Base-by-base conservation (phyloP, 1,140 invertebrate genomes). In the Eriosoma lanigerum region DNA sequence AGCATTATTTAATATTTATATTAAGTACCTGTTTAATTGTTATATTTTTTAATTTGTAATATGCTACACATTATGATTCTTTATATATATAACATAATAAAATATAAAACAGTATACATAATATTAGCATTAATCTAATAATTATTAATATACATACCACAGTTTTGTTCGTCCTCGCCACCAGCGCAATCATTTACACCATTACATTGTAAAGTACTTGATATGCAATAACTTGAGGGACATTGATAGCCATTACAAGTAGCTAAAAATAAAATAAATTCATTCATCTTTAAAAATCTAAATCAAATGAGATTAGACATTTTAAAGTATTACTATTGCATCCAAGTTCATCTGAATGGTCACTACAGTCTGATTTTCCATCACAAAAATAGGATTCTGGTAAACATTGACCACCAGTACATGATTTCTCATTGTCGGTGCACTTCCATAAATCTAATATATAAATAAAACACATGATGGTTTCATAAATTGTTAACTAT, bases 161-260 rank as follows among this genome's bases (percentile, higher is more conserved):
- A 90, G 26, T 88, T 82, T 68, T 87, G 86, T 85, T 93, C 92
- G 84, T 93, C 92, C 82, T 91, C 90, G n/a, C 87, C 89, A 82
- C 89, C 87, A 0, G 84, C 82, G 83, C 92, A 92, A 82, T 92
- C 91, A 29, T 86, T 81, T 48, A 88, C 85, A 4, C 89, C 89
- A 84, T 93, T 90, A 85, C 91, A 93, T 10, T 85, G 85, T 87
- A 88, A 89, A 3, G 87, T 88, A 10, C 87, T 85, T 17, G 88
- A 88, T 81, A 90, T 87, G 82, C 89, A 90, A 84, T 87, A 87
- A 75, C 88, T 87, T 26, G 86, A 86, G 1, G 87, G 85, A 82
- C 90, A 91, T 0, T 88, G 85, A 83, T 88, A 90, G 82, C 89
- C 87, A 80, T 89, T 85, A 72, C 89, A 89, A 0, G 85, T 85